These are phyloP conservation scores for Corythoichthys haematopterus DNA, from an alignment of 2,113 vertebrate species.

Conservation along the genomic window DNA sequence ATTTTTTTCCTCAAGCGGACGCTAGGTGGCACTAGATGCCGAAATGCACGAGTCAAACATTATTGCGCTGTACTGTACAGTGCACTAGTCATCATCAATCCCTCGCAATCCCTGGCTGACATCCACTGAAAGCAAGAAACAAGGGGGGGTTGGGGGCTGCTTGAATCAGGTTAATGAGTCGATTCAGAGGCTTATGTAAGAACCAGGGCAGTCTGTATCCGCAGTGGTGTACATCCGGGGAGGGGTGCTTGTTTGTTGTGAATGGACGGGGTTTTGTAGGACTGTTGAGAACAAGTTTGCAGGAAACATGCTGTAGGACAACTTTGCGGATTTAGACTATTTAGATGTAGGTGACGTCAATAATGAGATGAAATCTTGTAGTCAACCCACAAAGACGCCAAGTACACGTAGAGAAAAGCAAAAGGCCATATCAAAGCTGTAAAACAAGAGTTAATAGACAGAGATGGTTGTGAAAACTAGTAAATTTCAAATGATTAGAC, in stretches of 20 bases:
- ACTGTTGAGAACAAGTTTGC: conserved; percentile 10
- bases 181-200: conserved; percentile 53
- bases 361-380: conserved; percentile 5
- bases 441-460: too few relatives aligned
- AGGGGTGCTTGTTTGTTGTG: conserved; percentile 34
- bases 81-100: not conserved
- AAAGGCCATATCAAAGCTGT: too few relatives aligned
- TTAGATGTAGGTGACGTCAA: conserved; percentile 15
- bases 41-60: not conserved
- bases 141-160: conserved; percentile 3
- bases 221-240: conserved; percentile 26
- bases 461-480: too few relatives aligned
- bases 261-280: conserved; percentile 21
- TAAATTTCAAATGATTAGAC: too few relatives aligned
- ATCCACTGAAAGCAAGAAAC: not conserved
- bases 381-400: not conserved
- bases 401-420: too few relatives aligned
- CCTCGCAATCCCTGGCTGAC: not conserved
- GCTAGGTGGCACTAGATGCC: conserved; percentile 53
- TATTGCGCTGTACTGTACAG: not conserved
- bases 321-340: not conserved
- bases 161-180: conserved; percentile 48
- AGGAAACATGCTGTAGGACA: conserved; percentile 7
- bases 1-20: conserved; percentile 17
- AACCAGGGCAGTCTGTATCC: conserved; percentile 50